Evolutionary conservation across 1,140 invertebrate species (phyloP).

Genomic region (Calycopis cecrops): DNA sequence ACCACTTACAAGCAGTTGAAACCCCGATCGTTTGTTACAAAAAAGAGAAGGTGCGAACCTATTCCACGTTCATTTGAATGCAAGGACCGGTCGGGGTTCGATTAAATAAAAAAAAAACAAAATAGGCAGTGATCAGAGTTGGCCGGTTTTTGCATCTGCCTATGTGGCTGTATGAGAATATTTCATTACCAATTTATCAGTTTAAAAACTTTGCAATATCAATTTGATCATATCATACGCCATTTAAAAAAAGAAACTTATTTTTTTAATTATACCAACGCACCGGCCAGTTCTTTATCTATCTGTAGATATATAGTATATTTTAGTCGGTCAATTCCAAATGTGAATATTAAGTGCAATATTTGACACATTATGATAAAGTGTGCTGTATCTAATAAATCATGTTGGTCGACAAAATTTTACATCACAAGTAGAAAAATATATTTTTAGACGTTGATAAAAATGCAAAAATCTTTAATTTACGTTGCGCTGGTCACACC

Average conservation of each 20-base stretch:
- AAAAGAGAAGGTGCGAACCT: slow-evolving; percentile 39
- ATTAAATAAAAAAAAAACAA: slow-evolving; percentile 42
- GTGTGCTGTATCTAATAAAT: too few species aligned
- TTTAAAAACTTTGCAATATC: slow-evolving; percentile 6
- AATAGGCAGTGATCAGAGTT: slow-evolving; percentile 37
- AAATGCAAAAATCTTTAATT: slow-evolving; percentile 25
- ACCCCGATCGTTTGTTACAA: slow-evolving; percentile 6
- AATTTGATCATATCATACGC: background rate
- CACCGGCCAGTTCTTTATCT: too few species aligned
- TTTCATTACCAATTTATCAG: slow-evolving; percentile 17
- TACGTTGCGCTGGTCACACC: slow-evolving; percentile 26
- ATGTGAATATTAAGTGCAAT: too few species aligned
- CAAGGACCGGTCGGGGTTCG: slow-evolving; percentile 43
- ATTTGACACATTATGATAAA: too few species aligned
- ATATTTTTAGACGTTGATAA: background rate
- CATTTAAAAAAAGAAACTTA: slow-evolving; percentile 1
- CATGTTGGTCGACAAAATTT: too few species aligned
- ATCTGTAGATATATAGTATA: too few species aligned
- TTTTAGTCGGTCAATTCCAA: too few species aligned
- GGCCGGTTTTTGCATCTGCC: slow-evolving; percentile 40
- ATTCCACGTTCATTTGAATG: slow-evolving; percentile 53
- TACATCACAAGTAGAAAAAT: too few species aligned
- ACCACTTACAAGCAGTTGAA: slow-evolving; percentile 10
- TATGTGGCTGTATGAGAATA: slow-evolving; percentile 22
- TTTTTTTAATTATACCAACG: background rate